A percentile compares a stretch with the other conserved stretches of the same genome.
phyloP scores from a whole-genome alignment of 1,140 invertebrate species.

The Bicyclus anynana region DNA sequence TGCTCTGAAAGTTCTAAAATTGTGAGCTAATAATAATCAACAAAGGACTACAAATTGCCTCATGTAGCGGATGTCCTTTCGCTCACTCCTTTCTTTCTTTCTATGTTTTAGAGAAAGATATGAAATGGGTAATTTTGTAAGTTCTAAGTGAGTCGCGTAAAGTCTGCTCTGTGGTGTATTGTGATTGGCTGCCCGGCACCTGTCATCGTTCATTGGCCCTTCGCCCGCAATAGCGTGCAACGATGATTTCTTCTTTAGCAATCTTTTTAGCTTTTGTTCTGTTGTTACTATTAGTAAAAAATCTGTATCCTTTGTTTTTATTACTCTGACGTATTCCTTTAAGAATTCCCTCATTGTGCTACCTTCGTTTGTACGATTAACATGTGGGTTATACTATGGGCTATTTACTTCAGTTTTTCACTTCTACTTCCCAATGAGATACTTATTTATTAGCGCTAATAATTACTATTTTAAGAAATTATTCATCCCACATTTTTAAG shows the following conservation, averaged over 20 bases:
- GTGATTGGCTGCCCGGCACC: slow-evolving; percentile 56
- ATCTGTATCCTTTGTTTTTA: no score
- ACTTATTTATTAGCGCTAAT: no score
- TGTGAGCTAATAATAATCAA: not conserved
- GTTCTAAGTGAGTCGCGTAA: slow-evolving; percentile 49
- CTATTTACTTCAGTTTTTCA: no score
- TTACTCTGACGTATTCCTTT: no score
- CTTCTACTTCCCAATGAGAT: no score
- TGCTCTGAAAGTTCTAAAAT: not conserved
- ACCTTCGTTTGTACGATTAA: no score
- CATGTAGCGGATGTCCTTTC: not conserved
- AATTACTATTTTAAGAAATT: no score
- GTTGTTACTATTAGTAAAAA: slow-evolving; percentile 32
- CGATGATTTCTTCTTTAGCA: slow-evolving; percentile 43
- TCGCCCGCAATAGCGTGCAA: slow-evolving; percentile 49
- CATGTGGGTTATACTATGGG: no score
- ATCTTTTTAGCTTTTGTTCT: slow-evolving; percentile 33
- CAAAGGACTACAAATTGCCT: not conserved
- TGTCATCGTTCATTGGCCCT: slow-evolving; percentile 67
- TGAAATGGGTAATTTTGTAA: slow-evolving; percentile 41
- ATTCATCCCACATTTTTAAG: no score
- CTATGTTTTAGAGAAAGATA: slow-evolving; percentile 32
- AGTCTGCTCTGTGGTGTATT: slow-evolving; percentile 30
- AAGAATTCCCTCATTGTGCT: no score
- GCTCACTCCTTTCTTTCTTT: slow-evolving; percentile 4